Percentiles rank a stretch among this genome's conserved stretches.
Conservation (phyloP, 1,140 invertebrate genomes). For the Triops cancriformis region DNA sequence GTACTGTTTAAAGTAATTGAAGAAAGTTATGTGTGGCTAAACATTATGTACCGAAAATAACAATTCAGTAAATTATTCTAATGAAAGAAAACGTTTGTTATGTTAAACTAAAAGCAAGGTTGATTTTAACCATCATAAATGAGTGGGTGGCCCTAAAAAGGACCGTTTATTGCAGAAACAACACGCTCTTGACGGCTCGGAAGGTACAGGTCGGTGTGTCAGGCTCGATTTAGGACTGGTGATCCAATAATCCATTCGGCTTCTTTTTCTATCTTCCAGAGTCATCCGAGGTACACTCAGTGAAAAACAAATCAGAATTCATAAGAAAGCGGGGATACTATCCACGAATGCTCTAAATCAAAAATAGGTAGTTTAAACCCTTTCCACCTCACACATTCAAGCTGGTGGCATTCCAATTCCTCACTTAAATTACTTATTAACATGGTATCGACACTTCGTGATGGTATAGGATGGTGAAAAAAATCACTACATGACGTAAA, state of each 20-base stretch:
- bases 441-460: neutral
- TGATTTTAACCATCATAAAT: too few relatives aligned
- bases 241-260: too few relatives aligned
- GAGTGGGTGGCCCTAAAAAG: neutral
- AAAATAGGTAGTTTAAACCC: neutral
- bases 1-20: too few relatives aligned
- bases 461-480: neutral
- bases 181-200: neutral
- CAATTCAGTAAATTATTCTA: too few relatives aligned
- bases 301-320: neutral
- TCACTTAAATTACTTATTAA: neutral
- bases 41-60: too few relatives aligned
- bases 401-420: neutral
- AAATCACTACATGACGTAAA: too few relatives aligned
- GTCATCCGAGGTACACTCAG: neutral
- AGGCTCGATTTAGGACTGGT: neutral
- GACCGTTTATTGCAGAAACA: neutral
- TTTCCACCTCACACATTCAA: neutral
- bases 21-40: too few relatives aligned
- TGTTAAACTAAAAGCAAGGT: neutral
- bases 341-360: neutral
- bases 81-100: neutral
- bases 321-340: neutral
- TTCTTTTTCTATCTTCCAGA: neutral
- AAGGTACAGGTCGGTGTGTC: neutral